phyloP scores from a whole-genome alignment of 2,888 invertebrate species.

The Drosophila melanosoma region DNA sequence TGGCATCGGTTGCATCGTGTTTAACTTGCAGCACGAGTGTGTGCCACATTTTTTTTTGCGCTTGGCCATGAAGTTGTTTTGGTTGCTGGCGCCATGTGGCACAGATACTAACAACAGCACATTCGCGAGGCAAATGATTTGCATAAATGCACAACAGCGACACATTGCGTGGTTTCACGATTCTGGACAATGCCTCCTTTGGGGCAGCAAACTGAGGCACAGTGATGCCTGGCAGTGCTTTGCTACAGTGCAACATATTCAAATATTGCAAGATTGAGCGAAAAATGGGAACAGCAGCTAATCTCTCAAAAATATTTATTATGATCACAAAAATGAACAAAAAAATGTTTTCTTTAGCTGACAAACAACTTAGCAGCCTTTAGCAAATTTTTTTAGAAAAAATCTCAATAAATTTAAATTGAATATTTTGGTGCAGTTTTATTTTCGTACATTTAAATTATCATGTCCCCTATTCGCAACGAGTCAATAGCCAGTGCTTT shows the following conservation, averaged over 20 bases:
- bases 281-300: neutral
- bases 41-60: slow-evolving; percentile 37
- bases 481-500: neutral
- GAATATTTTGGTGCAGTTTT: slow-evolving; percentile 13
- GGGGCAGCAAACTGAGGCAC: slow-evolving; percentile 8
- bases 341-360: neutral
- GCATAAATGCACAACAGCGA: slow-evolving; percentile 69
- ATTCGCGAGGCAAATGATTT: slow-evolving; percentile 49
- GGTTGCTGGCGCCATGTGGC: slow-evolving; percentile 42
- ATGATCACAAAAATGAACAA: no score
- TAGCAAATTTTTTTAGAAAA: neutral
- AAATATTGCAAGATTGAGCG: neutral
- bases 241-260: neutral
- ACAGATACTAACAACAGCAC: slow-evolving; percentile 21
- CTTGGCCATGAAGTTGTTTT: slow-evolving; percentile 51
- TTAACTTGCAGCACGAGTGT: slow-evolving; percentile 53
- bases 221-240: neutral
- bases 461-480: neutral
- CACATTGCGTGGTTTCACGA: slow-evolving; percentile 45
- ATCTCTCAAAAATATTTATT: neutral
- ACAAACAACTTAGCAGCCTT: slow-evolving; percentile 11
- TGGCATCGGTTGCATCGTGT: slow-evolving; percentile 58
- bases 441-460: slow-evolving; percentile 12
- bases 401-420: neutral
- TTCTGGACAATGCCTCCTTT: slow-evolving; percentile 42